Base-by-base conservation (phyloP, 2,797 vertebrate species). In the Tadarida brasiliensis region DNA sequence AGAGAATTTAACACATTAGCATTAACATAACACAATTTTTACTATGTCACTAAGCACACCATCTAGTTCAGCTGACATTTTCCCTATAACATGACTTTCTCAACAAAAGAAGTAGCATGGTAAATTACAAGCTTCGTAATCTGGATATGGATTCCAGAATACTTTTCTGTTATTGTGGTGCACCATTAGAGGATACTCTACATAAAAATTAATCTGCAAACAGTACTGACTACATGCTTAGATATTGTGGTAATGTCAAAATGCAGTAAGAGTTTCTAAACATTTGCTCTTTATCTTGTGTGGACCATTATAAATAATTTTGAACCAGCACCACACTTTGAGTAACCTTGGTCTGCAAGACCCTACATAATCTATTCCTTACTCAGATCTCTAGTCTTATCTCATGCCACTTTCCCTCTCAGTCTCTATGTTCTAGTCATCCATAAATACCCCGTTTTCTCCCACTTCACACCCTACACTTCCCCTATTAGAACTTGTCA, bases 101-200 rank as follows among this genome's bases (percentile, higher is more conserved):
- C 28, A 3, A 12, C 33, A 57, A 87, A 92, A 59, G 19, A 84
- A 94, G 15, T 19, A 80, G 22, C 65, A 3, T 44, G 24, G 89
- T 91, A 84, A 54, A 56, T 84, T 56, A 90, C 2, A 84, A 74
- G 44, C 28, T 63, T 94, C n/a, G 90, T 83, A 84, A 86, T 59
- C 54, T 39, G 51, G 2, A 14, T 61, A 44, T 47, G 71, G 89
- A 73, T 61, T 90, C n/a, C 83, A 86, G 16, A 89, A 74, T 39
- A 24, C 19, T 80, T 87, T 80, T 73, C 67, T 82, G 14, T 67
- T 57, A 63, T 80, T 84, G 28, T 11, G 78, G 17, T 28, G 19
- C 1, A 63, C 6, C 17, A 61, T 26, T 54, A 65, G 8, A 80
- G 5, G 22, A 61, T 22, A 26, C 14, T 51, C 33, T 71, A 39